Percentiles rank a stretch among this genome's conserved stretches.
These are phyloP conservation scores for Dicrurus megarhynchus DNA, from an alignment of 2,113 vertebrate genomes.

Conservation along the genomic window DNA sequence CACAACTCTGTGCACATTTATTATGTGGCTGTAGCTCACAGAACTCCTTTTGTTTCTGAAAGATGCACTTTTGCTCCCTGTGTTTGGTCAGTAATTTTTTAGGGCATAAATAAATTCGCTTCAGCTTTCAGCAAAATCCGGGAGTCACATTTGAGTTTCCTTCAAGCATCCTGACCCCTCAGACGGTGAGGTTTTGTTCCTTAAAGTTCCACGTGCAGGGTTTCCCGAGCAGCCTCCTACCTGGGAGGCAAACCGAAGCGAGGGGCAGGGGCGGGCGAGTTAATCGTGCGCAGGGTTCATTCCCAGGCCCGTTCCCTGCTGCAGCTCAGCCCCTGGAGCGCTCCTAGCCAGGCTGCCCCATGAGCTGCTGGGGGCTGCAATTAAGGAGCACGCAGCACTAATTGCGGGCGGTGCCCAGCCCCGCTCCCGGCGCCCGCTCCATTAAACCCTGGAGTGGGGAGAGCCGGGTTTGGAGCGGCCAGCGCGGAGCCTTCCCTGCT, in stretches of 20 bases:
- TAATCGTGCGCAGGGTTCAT: neutral
- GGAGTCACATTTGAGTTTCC: neutral
- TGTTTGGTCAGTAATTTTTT: neutral
- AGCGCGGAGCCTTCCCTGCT: neutral
- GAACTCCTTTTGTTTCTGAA: neutral
- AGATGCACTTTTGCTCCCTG: neutral
- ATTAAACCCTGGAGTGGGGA: neutral
- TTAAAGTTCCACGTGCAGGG: neutral
- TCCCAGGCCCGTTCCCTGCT: neutral
- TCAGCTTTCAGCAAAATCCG: neutral
- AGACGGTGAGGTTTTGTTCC: neutral
- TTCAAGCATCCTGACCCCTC: neutral
- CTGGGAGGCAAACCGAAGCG: neutral
- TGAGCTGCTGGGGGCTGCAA: conserved; percentile 39
- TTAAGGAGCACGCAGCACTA: conserved; percentile 11
- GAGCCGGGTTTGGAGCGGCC: neutral
- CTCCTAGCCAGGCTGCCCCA: neutral
- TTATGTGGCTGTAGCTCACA: neutral
- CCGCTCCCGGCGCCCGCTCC: neutral
- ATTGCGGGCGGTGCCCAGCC: conserved; percentile 23
- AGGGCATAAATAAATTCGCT: neutral
- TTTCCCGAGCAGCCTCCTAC: neutral
- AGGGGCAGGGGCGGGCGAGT: neutral
- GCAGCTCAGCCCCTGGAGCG: neutral
- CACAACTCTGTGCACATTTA: neutral